These are phyloP conservation scores for Pterocles gutturalis DNA, from an alignment of 2,113 vertebrate species.

Conservation along the genomic window DNA sequence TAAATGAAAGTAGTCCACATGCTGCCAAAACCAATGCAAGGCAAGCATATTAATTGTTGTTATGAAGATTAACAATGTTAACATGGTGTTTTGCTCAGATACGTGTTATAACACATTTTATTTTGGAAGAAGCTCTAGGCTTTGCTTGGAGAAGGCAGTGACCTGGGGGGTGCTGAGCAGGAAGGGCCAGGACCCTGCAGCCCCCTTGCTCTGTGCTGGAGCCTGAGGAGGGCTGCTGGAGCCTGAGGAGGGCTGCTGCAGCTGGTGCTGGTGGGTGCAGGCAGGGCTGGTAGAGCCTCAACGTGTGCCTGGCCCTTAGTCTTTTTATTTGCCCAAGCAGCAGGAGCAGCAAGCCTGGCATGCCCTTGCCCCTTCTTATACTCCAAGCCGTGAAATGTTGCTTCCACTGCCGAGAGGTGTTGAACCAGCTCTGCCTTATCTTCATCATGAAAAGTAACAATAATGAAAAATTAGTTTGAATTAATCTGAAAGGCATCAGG, in stretches of 20 bases:
- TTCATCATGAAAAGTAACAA: background rate
- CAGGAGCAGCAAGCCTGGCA: background rate
- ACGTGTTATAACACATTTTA: background rate
- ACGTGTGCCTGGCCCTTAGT: background rate
- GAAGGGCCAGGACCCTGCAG: background rate
- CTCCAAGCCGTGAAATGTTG: background rate
- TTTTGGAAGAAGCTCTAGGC: background rate
- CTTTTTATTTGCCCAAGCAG: background rate
- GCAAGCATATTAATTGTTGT: conserved; percentile 38
- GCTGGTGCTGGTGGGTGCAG: background rate
- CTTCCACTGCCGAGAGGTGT: background rate
- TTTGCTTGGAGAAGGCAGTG: background rate
- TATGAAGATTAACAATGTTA: conserved; percentile 23
- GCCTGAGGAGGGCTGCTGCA: background rate
- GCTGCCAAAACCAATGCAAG: background rate
- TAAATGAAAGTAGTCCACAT: background rate
- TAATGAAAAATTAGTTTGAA: background rate
- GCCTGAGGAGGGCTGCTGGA: background rate
- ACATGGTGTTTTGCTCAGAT: background rate
- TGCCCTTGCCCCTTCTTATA: background rate
- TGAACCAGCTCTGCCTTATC: background rate
- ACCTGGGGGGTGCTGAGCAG: too few species aligned
- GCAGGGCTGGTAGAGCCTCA: background rate
- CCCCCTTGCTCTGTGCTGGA: too few species aligned
- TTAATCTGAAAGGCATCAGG: background rate